Evolutionary conservation across 2,888 invertebrate genomes (phyloP), one percentile per base, ranked within the genome.

Genomic region (Latheticus oryzae): DNA sequence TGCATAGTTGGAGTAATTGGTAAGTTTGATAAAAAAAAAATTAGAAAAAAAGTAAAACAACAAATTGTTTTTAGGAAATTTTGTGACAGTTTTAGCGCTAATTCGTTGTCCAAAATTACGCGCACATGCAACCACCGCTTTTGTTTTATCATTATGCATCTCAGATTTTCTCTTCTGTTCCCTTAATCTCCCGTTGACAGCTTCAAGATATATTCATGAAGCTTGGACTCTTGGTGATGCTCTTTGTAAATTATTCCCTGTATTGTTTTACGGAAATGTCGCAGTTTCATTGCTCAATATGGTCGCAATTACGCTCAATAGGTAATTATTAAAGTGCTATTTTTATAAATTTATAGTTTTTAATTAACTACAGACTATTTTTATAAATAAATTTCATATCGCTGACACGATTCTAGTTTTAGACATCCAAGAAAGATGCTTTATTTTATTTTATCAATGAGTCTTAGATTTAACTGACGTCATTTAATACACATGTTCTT

Each of bases 191-290:
- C 94, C 94, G 0, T 80, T 93, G 60, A 93, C 93, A 0, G 93
- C 93, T 11, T 87, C 88, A 68, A 84, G 92, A 69, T 94, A 89
- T 80, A 88, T 91, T 72, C 84, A 89, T 76, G 87, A 92, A 80
- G 83, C 80, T 65, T 94, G 94, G 94, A 85, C 88, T 28, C 83
- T 93, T 12, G 92, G 93, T 0, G 85, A 86, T 11, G 83, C 84
- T 1, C 81, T 93, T 21, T 94, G 93, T 75, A 87, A 88, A 79
- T 83, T 93, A 77, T 94, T 93, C 79, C 93, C 93, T 0, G 88
- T 94, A 65, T 86, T 94, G 66, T 93, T 94, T 80, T 94, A 94
- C 73, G 93, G 93, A 56, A 94, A 94, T 75, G 93, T 93, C 43
- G 93, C 93, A 0, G 91, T 92, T 2, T 93, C 93, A 0, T 80